These are phyloP conservation scores for Ursus arctos DNA, from an alignment of 2,113 vertebrate species.

Conservation along the genomic window DNA sequence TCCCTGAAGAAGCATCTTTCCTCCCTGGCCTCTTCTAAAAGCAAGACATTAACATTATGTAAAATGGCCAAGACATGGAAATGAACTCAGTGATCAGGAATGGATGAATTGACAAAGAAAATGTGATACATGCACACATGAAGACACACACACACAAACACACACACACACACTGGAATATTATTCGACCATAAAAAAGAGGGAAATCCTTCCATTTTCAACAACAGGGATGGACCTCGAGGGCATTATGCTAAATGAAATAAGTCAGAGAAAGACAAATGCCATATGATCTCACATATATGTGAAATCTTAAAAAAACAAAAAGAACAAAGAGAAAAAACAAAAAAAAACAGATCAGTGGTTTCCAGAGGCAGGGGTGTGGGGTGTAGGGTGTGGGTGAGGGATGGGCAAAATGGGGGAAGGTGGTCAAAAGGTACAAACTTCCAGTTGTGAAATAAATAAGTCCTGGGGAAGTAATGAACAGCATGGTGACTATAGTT, in stretches of 20 bases:
- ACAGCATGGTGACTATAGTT: neutral
- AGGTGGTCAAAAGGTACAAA: neutral
- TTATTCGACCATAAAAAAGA: neutral
- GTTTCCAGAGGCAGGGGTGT: neutral
- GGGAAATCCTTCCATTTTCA: neutral
- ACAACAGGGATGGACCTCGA: neutral
- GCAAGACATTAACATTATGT: neutral
- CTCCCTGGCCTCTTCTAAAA: neutral
- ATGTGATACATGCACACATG: neutral
- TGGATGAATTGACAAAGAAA: neutral
- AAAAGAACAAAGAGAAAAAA: too few species aligned
- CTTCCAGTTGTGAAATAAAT: neutral
- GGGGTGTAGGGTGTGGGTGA: neutral
- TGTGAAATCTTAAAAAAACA: neutral
- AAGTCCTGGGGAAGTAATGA: neutral
- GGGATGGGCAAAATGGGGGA: neutral
- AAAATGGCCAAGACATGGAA: neutral
- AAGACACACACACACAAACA: neutral
- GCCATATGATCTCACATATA: neutral
- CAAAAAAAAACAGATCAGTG: neutral
- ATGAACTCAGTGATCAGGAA: neutral
- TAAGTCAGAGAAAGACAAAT: neutral
- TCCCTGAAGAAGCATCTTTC: constrained; percentile 13
- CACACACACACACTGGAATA: neutral
- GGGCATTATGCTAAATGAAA: neutral